Evolutionary conservation across 1,140 invertebrate species (phyloP).

Genomic region (Platyura marginata): DNA sequence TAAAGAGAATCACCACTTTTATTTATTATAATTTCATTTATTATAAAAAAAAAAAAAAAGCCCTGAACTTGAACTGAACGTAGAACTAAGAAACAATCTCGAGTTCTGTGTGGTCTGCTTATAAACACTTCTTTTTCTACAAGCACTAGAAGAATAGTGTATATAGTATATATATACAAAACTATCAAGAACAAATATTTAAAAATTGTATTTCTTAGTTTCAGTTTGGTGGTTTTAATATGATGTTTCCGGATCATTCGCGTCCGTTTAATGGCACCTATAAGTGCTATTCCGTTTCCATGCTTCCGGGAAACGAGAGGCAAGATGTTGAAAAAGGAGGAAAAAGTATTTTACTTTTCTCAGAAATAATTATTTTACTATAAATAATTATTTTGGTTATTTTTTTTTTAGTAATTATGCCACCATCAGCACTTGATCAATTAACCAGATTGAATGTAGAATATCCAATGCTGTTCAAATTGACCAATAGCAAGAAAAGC

Average conservation of each 20-base stretch:
- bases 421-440: slow-evolving; percentile 84
- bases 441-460: slow-evolving; percentile 89
- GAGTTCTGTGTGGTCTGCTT: no score
- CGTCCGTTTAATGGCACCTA: slow-evolving; percentile 65
- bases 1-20: no score
- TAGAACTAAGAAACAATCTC: no score
- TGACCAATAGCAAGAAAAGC: slow-evolving; percentile 74
- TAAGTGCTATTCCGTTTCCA: slow-evolving; percentile 86
- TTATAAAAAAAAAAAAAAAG: no score
- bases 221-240: slow-evolving; percentile 54
- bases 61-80: no score
- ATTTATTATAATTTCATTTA: no score
- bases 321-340: slow-evolving; percentile 94
- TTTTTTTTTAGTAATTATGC: slow-evolving; percentile 78
- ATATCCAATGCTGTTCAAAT: slow-evolving; percentile 97
- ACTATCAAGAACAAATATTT: no score
- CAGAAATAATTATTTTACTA: slow-evolving; percentile 16
- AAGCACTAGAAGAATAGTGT: no score
- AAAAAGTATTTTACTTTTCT: no score
- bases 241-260: slow-evolving; percentile 62
- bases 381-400: slow-evolving; percentile 1
- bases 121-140: no score
- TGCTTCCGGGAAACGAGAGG: slow-evolving; percentile 85
- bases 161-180: no score
- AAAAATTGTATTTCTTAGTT: slow-evolving; percentile 34